phyloP scores from a whole-genome alignment of 2,113 vertebrate genomes.

The Panurus biarmicus region DNA sequence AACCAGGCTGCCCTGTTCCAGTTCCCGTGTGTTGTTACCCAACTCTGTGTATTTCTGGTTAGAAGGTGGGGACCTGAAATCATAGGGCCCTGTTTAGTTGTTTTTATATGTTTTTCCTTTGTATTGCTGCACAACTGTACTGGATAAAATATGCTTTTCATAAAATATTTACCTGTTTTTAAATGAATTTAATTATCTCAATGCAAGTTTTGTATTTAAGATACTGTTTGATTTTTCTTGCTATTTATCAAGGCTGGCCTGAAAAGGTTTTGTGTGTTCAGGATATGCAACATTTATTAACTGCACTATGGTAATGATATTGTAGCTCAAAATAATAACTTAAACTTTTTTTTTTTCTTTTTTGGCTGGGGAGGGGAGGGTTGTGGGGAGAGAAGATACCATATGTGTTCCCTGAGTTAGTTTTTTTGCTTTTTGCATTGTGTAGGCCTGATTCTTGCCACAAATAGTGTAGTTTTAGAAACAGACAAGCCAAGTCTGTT shows the following conservation, averaged over 20 bases:
- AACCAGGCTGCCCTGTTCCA: neutral
- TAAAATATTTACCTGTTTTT: constrained; percentile 73
- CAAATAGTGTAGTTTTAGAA: constrained; percentile 80
- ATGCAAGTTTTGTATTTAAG: constrained; percentile 77
- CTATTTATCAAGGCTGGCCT: constrained; percentile 75
- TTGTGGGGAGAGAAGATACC: constrained; percentile 48
- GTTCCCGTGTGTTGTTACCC: neutral
- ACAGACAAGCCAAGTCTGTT: constrained; percentile 80
- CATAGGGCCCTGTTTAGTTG: neutral
- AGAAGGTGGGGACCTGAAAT: constrained; percentile 39
- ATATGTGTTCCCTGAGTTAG: constrained; percentile 62
- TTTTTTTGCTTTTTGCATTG: constrained; percentile 56
- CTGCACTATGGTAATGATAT: constrained; percentile 74
- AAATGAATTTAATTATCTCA: constrained; percentile 78
- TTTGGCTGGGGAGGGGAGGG: neutral
- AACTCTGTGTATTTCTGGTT: constrained; percentile 47
- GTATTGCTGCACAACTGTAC: constrained; percentile 66
- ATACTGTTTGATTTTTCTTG: constrained; percentile 70
- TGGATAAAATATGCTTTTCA: constrained; percentile 67
- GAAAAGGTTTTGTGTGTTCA: constrained; percentile 64
- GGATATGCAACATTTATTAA: constrained; percentile 71
- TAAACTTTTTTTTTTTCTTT: constrained; percentile 38
- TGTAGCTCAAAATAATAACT: constrained; percentile 68
- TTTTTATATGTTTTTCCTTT: constrained; percentile 54
- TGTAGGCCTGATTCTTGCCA: constrained; percentile 71